Conservation (phyloP, 2,113 vertebrate genomes). For the Macheiramphus alcinus region DNA sequence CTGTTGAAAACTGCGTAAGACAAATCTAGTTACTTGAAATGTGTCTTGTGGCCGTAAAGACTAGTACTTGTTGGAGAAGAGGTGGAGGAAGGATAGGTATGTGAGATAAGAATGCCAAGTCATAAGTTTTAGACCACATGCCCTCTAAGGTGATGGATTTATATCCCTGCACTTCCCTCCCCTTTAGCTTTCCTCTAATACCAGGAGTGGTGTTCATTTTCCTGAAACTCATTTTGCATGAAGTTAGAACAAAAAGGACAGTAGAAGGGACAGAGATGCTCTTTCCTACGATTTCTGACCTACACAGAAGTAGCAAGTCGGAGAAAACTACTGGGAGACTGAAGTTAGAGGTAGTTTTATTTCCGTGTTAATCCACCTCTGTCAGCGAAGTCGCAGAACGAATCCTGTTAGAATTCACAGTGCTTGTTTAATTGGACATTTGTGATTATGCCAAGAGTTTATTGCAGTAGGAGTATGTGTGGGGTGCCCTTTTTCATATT, state of each 20-base stretch:
- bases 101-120: background rate
- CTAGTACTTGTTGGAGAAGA: background rate
- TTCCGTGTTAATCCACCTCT: background rate
- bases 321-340: background rate
- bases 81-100: background rate
- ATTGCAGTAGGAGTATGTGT: background rate
- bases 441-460: background rate
- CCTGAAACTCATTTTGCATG: background rate
- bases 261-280: background rate
- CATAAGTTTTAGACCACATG: background rate
- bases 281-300: background rate
- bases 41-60: background rate
- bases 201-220: background rate
- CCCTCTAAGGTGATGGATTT: background rate
- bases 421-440: background rate
- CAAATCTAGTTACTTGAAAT: background rate
- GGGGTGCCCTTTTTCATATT: background rate
- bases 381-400: background rate
- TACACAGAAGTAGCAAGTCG: background rate
- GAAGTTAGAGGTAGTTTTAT: background rate
- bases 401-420: background rate
- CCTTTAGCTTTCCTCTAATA: background rate
- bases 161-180: rapidly evolving
- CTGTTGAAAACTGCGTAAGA: background rate
- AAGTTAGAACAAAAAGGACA: background rate